phyloP scores from a whole-genome alignment of 2,888 invertebrate species.

The Drosophila kokeensis region DNA sequence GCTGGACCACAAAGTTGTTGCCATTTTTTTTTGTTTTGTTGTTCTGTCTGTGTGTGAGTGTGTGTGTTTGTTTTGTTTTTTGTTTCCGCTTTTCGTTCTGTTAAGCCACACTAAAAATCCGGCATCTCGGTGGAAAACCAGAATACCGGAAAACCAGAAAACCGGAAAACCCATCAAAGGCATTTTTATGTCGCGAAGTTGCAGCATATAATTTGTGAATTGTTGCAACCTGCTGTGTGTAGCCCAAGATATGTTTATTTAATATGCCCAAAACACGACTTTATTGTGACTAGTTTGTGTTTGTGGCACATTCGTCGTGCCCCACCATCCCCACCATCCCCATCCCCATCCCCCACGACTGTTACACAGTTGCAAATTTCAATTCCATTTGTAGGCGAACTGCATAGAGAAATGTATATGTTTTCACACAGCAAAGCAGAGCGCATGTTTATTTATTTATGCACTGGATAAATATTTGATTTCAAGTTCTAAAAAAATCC shows the following conservation, averaged over 20 bases:
- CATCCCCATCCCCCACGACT: slow-evolving; percentile 11
- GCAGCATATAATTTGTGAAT: slow-evolving; percentile 58
- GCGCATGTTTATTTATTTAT: slow-evolving; percentile 69
- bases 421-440: slow-evolving; percentile 31
- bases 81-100: slow-evolving; percentile 10
- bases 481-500: slow-evolving; percentile 46
- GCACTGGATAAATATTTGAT: slow-evolving; percentile 70
- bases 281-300: slow-evolving; percentile 53
- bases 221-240: slow-evolving; percentile 43
- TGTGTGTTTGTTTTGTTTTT: not conserved
- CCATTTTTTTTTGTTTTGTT: not conserved
- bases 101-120: slow-evolving; percentile 55
- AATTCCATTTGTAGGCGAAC: slow-evolving; percentile 41
- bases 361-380: slow-evolving; percentile 66
- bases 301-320: slow-evolving; percentile 22
- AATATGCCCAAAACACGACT: slow-evolving; percentile 45
- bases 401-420: slow-evolving; percentile 15
- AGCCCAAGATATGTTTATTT: slow-evolving; percentile 50
- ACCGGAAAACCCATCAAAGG: slow-evolving; percentile 48
- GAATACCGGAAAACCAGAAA: slow-evolving; percentile 14
- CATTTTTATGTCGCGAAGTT: slow-evolving; percentile 53
- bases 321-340: not conserved
- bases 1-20: slow-evolving; percentile 61
- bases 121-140: slow-evolving; percentile 32
- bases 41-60: too few relatives aligned